Evolutionary conservation across 53 echinoderm and acorn worm species (phyloP), one percentile per base, ranked within the genome.

Genomic region (Antedon mediterranea): DNA sequence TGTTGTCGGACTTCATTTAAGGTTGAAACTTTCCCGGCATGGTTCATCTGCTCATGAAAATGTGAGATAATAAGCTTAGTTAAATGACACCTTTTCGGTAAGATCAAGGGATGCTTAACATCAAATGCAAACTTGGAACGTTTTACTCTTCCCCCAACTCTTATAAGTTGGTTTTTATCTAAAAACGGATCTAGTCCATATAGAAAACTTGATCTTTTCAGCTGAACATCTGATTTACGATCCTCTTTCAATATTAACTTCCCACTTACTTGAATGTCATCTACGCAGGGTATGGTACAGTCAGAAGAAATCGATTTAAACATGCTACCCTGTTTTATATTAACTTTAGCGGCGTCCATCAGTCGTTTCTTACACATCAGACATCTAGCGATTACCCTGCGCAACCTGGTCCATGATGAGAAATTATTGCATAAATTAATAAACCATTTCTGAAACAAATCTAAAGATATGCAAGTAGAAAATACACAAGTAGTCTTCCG

Each of bases 1-100:
- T 31, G 33, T 73, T 86, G 82, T 7, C 82, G 73, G 1, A 78
- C 31, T 42, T 87, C 37, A 31, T 86, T 81, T 31, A 78, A 76
- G 4, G 86, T 82, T 28, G 78, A 82, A 33, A 78, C 73, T 86
- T 76, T 82, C 1, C 86, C 79, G 79, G 82, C 82, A 34, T 86
- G 86, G 33, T 79, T 78, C 15, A 86, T 71, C 44, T 79, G 71
- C 74, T 78, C 79, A 30, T 86, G 86, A 28, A 33, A 31, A 31
- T 82, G 86, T 0, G 44, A 77, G 28, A 82, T 78, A 74, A 86
- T 34, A 43, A 86, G 34, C 32, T 28, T 41, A 32, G 78, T 78
- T 8, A 85, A 72, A 79, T 79, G 80, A 33, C 27, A 2, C 28
- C 80, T 72, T n/a, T 41, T 33, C 11, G 72, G 82, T 23, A 82